These are phyloP conservation scores for Tringa solitaria DNA, from an alignment of 2,113 vertebrate species.

Conservation along the genomic window DNA sequence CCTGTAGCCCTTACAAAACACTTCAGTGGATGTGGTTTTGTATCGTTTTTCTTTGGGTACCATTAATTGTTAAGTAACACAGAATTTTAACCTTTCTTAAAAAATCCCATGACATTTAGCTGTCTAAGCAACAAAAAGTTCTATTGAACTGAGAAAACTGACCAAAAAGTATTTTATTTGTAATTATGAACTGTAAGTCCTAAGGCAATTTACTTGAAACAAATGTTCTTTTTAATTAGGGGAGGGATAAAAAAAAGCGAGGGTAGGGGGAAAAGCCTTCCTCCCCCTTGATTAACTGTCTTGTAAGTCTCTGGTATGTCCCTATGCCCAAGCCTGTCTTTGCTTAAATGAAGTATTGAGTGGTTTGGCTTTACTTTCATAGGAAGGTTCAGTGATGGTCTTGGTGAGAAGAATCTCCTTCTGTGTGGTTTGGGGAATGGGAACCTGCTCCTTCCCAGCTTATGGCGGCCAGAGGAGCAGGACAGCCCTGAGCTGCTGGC, in stretches of 20 bases:
- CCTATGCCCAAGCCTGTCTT: not conserved
- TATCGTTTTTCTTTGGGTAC: slow-evolving; percentile 16
- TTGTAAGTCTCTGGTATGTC: not conserved
- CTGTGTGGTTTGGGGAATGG: not conserved
- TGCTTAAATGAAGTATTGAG: not conserved
- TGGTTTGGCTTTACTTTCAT: not conserved
- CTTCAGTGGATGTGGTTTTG: slow-evolving; percentile 30
- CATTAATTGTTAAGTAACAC: slow-evolving; percentile 40
- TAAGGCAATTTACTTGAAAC: slow-evolving; percentile 63
- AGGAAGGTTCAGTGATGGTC: not conserved
- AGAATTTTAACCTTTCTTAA: slow-evolving; percentile 72
- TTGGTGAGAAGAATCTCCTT: not conserved
- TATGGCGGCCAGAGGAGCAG: accelerated
- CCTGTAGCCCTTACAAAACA: not conserved
- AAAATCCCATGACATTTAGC: slow-evolving; percentile 78
- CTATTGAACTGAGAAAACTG: slow-evolving; percentile 63
- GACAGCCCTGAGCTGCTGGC: not conserved
- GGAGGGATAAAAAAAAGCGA: not conserved
- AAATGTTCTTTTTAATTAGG: slow-evolving; percentile 53
- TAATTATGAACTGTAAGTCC: slow-evolving; percentile 63
- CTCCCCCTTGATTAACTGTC: not conserved
- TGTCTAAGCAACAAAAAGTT: slow-evolving; percentile 73
- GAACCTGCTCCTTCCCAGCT: not conserved
- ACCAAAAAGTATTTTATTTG: slow-evolving; percentile 64
- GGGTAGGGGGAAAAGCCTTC: not conserved